Conservation (phyloP, 1,140 invertebrate genomes). For the Chelonus insularis region DNA sequence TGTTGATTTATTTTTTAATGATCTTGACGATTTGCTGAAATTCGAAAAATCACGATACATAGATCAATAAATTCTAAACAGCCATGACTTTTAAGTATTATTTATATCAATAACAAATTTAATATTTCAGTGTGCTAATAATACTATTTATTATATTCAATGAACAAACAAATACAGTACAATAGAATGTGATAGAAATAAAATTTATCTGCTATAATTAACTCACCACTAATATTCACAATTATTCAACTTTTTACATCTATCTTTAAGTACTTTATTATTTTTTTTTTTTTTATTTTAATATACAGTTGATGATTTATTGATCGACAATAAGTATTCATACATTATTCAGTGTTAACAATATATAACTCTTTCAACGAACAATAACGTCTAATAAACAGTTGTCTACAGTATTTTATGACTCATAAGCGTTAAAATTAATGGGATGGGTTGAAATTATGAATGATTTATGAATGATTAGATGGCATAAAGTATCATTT, state of each 20-base stretch:
- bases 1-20: slow-evolving; percentile 46
- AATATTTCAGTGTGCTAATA: slow-evolving; percentile 42
- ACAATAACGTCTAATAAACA: too few species aligned
- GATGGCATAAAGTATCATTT: not conserved
- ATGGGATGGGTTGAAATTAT: not conserved
- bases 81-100: slow-evolving; percentile 46
- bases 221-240: not conserved
- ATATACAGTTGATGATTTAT: too few species aligned
- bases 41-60: slow-evolving; percentile 43
- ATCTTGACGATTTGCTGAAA: too few species aligned
- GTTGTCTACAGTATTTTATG: too few species aligned
- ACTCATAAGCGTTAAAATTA: too few species aligned
- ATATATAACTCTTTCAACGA: too few species aligned
- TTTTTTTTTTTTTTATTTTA: too few species aligned
- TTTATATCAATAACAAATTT: slow-evolving; percentile 44
- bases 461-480: slow-evolving; percentile 10
- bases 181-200: slow-evolving; percentile 36
- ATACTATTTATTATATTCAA: slow-evolving; percentile 45
- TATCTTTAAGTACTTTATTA: too few species aligned
- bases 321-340: too few species aligned
- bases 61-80: slow-evolving; percentile 39
- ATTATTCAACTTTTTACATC: too few species aligned
- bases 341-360: too few species aligned
- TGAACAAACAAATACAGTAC: slow-evolving; percentile 44
- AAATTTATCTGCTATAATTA: not conserved